Base-by-base conservation (phyloP, 2,797 vertebrate species). In the Alcedo atthis region DNA sequence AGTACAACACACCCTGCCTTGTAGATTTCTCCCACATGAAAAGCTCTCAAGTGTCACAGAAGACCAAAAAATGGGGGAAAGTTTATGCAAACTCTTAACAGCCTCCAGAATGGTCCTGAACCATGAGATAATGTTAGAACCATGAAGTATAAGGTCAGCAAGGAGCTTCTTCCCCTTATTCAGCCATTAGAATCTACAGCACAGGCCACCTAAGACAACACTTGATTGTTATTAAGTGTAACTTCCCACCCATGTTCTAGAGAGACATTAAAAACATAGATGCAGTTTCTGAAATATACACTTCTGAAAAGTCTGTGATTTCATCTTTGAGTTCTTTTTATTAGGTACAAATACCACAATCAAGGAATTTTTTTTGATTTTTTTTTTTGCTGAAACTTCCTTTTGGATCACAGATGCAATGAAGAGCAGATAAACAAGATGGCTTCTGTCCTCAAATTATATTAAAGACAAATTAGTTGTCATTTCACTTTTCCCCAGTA, bases 41-140 rank as follows among this genome's bases (percentile, higher is more conserved):
- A 19, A 78, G 53, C n/a, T 46, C 30, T 55, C 63, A 11, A 26
- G n/a, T 2, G 2, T 13, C 74, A 45, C n/a, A 8, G 13, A 19
- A 8, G 13, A 19, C 13, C 33, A 42, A 49, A 84, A 26, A 16
- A 64, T 69, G 5, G 28, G 25, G 28, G 10, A 53, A 77, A 61
- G 57, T 20, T 85, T 82, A 42, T 13, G 11, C 16, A 59, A 59
- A 61, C 33, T 26, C 71, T 19, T 54, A 74, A 80, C 0, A 1
- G 55, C 15, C 74, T 51, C 59, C 58, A 67, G 61, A 70, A 71
- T 2, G 3, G 71, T 53, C 15, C 48, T 48, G 43, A 76, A 40
- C 4, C 19, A 2, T 5, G 26, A 81, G 62, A 70, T 22, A 1
- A 1, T 0, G 0, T 5, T 9, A 30, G 59, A 81, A 33, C 9